Evolutionary conservation across 2,888 invertebrate species (phyloP).

Genomic region (Melinaea marsaeus): DNA sequence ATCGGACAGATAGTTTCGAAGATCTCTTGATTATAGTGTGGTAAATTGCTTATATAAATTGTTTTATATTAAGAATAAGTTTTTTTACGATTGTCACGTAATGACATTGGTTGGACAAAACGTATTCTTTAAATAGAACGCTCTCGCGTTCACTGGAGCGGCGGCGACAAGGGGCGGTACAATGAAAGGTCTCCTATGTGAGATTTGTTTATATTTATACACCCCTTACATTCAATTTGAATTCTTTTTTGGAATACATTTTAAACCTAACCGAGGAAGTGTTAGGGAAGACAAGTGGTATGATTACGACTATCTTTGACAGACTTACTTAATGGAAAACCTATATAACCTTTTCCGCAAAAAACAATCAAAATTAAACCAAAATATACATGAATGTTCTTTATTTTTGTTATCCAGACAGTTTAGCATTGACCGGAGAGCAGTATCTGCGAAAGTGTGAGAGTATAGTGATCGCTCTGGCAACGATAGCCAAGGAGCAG

Average conservation of each 20-base stretch:
- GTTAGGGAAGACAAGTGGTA: too few relatives aligned
- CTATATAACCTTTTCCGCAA: too few relatives aligned
- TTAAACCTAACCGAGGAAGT: too few relatives aligned
- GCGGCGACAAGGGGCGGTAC: conserved; percentile 26
- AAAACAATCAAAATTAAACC: too few relatives aligned
- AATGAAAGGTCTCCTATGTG: conserved; percentile 30
- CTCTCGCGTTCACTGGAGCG: conserved; percentile 30
- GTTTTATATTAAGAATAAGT: conserved; percentile 4
- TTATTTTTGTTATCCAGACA: conserved; percentile 50
- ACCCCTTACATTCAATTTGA: conserved; percentile 7
- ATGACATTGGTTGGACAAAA: conserved; percentile 24
- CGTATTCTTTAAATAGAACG: conserved; percentile 29
- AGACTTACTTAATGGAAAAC: too few relatives aligned
- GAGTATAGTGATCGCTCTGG: conserved; percentile 77
- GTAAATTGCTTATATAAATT: too few relatives aligned
- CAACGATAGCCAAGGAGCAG: conserved; percentile 72
- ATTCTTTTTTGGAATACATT: not conserved
- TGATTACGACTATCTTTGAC: too few relatives aligned
- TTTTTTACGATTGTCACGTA: conserved; percentile 22
- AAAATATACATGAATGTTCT: too few relatives aligned
- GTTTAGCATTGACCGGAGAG: conserved; percentile 61
- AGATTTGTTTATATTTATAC: conserved; percentile 20
- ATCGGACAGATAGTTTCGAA: too few relatives aligned
- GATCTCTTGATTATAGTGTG: too few relatives aligned
- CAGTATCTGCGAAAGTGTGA: conserved; percentile 83